Percentiles rank a stretch among this genome's conserved stretches.
phyloP scores from a whole-genome alignment of 1,140 invertebrate species.

The Magallana ariakensis region DNA sequence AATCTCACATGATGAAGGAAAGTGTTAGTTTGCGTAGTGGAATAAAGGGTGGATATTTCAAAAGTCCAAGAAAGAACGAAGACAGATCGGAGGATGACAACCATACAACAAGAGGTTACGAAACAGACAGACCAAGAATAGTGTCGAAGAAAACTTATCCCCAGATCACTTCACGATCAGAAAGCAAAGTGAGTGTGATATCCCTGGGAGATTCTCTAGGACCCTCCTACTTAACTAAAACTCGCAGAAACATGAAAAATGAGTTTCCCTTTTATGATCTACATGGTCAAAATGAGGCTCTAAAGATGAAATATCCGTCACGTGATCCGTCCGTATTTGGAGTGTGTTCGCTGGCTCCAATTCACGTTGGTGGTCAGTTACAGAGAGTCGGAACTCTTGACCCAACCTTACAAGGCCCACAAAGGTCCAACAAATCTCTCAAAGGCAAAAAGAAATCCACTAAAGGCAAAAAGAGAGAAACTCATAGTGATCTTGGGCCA shows the following conservation, averaged over 20 bases:
- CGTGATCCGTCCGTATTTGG: constrained; percentile 53
- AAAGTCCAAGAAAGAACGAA: background rate
- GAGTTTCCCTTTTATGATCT: constrained; percentile 32
- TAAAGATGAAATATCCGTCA: constrained; percentile 28
- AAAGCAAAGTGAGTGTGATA: constrained; percentile 50
- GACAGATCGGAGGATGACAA: background rate
- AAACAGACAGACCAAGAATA: constrained; percentile 15
- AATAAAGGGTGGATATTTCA: constrained; percentile 22
- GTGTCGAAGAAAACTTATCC: constrained; percentile 1
- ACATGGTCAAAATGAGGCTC: constrained; percentile 21
- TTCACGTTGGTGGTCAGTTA: constrained; percentile 40
- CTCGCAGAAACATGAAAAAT: background rate
- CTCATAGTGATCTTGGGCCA: background rate
- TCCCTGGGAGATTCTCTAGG: constrained; percentile 46
- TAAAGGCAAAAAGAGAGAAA: background rate
- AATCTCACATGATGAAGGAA: constrained; percentile 42
- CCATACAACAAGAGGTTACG: background rate
- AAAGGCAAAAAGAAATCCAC: constrained; percentile 8
- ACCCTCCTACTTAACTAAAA: background rate
- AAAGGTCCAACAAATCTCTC: constrained; percentile 29
- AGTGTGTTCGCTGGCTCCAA: constrained; percentile 54
- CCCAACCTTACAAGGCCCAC: background rate
- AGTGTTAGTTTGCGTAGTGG: constrained; percentile 16
- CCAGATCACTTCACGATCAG: constrained; percentile 26
- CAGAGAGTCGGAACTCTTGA: constrained; percentile 13